Evolutionary conservation across 2,113 vertebrate species (phyloP), one percentile per base, ranked within the genome.

Genomic region (Charina bottae): DNA sequence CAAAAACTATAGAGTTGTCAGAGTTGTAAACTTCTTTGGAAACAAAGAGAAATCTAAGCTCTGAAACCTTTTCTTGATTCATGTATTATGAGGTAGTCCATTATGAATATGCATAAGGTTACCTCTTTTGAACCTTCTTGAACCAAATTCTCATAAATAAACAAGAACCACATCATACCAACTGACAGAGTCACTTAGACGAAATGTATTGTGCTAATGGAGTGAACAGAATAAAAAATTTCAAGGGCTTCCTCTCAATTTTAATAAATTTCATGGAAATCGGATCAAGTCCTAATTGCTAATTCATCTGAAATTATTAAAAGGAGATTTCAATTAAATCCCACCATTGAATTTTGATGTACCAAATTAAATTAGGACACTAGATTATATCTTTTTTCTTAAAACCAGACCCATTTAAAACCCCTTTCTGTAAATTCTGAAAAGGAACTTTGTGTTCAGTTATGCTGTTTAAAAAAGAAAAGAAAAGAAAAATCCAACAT

Each of bases 281-380:
- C 96, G 97, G 98, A 98, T 98, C 98, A 98, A 98, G 98, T 96
- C 97, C 97, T 99, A 99, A 99, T 99, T 99, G 98, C 98, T 98
- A 98, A 98, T 99, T 99, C 98, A 99, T 99, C 98, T 98, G 98
- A 99, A 99, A 99, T 99, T 98, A 98, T 99, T 99, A 99, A 99
- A 98, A 98, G 98, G 98, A 98, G 97, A 98, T 99, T 99, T 99
- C 98, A 99, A 99, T 99, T 99, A 99, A 97, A 97, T 97, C 97
- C 96, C 97, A 97, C 97, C 97, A 98, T 98, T 97, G 98, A 98
- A 98, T 98, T 98, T 97, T 98, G 98, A 98, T 98, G 97, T 97
- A 98, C 97, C 95, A 98, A 98, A 98, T 98, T 98, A 98, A 98
- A 98, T 98, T 98, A 98, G 97, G 97, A 98, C 97, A 97, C 97